Base-by-base conservation (phyloP, 2,888 invertebrate species). In the Pardosa pseudoannulata region DNA sequence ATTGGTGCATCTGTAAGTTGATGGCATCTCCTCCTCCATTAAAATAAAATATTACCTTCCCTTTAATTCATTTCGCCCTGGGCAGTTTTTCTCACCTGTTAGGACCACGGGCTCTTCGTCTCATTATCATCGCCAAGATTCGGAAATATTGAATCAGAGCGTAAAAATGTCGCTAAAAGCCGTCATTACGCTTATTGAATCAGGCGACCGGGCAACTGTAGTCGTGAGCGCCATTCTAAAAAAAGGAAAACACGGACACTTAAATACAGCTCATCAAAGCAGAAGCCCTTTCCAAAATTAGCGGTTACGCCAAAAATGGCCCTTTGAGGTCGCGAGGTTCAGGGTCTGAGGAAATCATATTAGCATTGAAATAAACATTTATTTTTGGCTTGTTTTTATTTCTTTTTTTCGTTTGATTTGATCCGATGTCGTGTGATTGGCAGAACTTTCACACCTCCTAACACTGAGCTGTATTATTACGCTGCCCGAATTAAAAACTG, bases 161-260 rank as follows among this genome's bases (percentile, higher is more conserved):
- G 23, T 56, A 56, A 56, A 56, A 23, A 56, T 23, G 2, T 5
- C 23, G 7, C 56, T 56, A 19, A 56, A 23, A 56, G 56, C 56
- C 16, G 23, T 56, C 11, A 56, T 56, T 56, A 56, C 56, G 56
- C 5, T 56, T 56, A 56, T 56, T 56, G 56, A 56, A 56, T 56
- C 56, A 56, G 16, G 3, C 3, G 56, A 6, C 6, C 11, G 56
- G n/a, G 23, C 46, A 46, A 46, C 46, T 2, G 46, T 16, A 23
- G 11, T 56, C 23, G 3, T 23, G 1, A 23, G 23, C 11, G 56
- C 16, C 19, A 56, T 56, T 56, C 56, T n/a, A n/a, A n/a, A n/a
- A 7, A 23, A 56, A 23, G 16, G 13, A 16, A n/a, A n/a, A 46
- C 46, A 46, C 16, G 11, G 46, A 7, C 16, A 46, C 16, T 46